Conservation (phyloP, 2,888 invertebrate genomes). For the Blastobasis lacticolella region DNA sequence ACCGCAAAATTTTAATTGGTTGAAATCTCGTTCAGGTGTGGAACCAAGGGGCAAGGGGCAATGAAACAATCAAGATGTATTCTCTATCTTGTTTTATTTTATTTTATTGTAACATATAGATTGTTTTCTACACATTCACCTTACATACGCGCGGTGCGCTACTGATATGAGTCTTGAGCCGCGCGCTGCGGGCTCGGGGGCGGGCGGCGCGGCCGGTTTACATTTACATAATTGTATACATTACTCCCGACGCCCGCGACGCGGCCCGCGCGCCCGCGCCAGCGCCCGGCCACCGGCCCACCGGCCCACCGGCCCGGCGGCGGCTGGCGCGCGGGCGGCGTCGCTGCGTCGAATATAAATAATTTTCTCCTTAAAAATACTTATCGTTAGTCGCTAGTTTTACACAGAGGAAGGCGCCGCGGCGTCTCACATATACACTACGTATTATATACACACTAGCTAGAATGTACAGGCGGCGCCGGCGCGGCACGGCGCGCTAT, state of each 20-base stretch:
- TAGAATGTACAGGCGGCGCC: constrained; percentile 27
- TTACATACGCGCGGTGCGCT: constrained; percentile 56
- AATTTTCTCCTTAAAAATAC: too few relatives aligned
- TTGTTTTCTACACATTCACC: constrained; percentile 67
- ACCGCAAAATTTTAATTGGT: too few relatives aligned
- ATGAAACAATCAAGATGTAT: constrained; percentile 33
- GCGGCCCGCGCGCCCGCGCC: neutral
- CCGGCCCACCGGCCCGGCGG: constrained; percentile 7
- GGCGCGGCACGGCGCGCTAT: constrained; percentile 14
- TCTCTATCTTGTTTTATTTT: constrained; percentile 67
- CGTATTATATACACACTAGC: constrained; percentile 30
- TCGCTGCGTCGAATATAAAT: too few relatives aligned
- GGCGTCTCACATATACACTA: constrained; percentile 6
- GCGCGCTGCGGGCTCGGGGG: constrained; percentile 32
- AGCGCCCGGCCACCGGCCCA: constrained; percentile 8
- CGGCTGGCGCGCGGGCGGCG: neutral
- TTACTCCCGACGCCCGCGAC: constrained; percentile 3
- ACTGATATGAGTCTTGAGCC: constrained; percentile 63
- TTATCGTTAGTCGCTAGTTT: too few relatives aligned
- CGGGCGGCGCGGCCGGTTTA: constrained; percentile 8
- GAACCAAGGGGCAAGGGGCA: constrained; percentile 12
- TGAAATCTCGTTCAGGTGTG: too few relatives aligned
- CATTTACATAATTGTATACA: too few relatives aligned
- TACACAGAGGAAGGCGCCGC: neutral
- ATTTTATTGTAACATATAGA: constrained; percentile 70